Conservation (phyloP, 2,888 invertebrate genomes). For the Sympetrum striolatum region DNA sequence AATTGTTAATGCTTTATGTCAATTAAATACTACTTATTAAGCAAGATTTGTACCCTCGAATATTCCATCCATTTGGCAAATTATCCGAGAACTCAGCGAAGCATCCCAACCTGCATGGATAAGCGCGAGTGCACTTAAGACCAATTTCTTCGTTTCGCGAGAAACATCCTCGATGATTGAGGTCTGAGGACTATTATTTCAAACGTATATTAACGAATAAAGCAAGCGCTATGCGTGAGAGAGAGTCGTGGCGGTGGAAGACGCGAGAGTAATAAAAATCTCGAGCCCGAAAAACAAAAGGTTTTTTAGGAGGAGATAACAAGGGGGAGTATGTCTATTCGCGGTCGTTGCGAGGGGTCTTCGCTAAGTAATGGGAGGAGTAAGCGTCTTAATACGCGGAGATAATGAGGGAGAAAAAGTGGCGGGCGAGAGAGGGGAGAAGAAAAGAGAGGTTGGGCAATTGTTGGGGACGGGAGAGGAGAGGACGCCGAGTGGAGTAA, state of each 20-base stretch:
- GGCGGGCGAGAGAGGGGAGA: neutral
- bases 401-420: neutral
- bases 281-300: too few relatives aligned
- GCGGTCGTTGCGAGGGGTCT: neutral
- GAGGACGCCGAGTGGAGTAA: neutral
- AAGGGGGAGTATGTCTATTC: neutral
- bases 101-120: too few relatives aligned
- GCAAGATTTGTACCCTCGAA: too few relatives aligned
- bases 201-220: too few relatives aligned
- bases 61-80: too few relatives aligned
- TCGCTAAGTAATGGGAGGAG: neutral
- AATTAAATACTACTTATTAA: too few relatives aligned
- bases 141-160: too few relatives aligned
- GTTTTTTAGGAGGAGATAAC: neutral
- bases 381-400: neutral
- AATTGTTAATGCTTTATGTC: too few relatives aligned
- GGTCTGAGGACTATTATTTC: too few relatives aligned
- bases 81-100: too few relatives aligned
- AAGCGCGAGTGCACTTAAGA: too few relatives aligned
- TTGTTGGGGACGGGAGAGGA: neutral
- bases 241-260: neutral
- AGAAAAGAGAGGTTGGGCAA: neutral
- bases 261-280: neutral
- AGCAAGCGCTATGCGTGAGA: neutral
- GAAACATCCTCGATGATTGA: too few relatives aligned